Percentiles rank a stretch among this genome's conserved stretches.
These are phyloP conservation scores for Nomada ferruginata DNA, from an alignment of 2,888 invertebrate species.

Conservation along the genomic window DNA sequence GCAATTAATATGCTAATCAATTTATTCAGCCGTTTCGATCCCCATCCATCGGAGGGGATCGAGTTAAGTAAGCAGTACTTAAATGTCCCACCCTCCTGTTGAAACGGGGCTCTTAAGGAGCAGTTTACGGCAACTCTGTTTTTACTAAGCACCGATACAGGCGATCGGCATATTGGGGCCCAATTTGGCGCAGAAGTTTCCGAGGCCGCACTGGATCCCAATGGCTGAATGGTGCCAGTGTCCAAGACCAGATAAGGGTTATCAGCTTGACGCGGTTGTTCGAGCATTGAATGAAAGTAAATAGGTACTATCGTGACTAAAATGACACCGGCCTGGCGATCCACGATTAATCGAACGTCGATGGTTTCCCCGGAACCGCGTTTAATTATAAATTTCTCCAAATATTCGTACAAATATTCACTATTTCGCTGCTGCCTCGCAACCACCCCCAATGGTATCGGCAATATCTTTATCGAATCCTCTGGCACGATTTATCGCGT, in stretches of 20 bases:
- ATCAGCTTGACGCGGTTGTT: slow-evolving; percentile 67
- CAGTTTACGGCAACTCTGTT: no score
- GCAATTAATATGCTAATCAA: slow-evolving; percentile 46
- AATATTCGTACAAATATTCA: background rate
- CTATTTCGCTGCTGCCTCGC: background rate
- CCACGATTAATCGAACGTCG: slow-evolving; percentile 55
- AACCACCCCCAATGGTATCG: background rate
- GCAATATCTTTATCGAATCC: slow-evolving; percentile 28
- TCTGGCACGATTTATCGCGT: slow-evolving; percentile 44
- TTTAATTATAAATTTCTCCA: slow-evolving; percentile 15
- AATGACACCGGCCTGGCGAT: slow-evolving; percentile 53
- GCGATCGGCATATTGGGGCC: no score
- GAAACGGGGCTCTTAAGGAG: no score
- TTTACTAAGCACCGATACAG: no score
- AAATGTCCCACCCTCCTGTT: background rate
- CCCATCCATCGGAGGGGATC: background rate
- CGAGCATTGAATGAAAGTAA: slow-evolving; percentile 70
- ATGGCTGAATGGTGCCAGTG: slow-evolving; percentile 64
- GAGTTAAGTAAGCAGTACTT: slow-evolving; percentile 23
- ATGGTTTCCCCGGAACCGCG: slow-evolving; percentile 22
- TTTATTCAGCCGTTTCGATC: slow-evolving; percentile 47
- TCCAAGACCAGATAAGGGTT: slow-evolving; percentile 65
- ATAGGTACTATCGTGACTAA: slow-evolving; percentile 63
- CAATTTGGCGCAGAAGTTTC: slow-evolving; percentile 45
- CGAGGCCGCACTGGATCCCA: slow-evolving; percentile 6